Base-by-base conservation (phyloP, 2,888 invertebrate species). In the Mythimna lalbum region DNA sequence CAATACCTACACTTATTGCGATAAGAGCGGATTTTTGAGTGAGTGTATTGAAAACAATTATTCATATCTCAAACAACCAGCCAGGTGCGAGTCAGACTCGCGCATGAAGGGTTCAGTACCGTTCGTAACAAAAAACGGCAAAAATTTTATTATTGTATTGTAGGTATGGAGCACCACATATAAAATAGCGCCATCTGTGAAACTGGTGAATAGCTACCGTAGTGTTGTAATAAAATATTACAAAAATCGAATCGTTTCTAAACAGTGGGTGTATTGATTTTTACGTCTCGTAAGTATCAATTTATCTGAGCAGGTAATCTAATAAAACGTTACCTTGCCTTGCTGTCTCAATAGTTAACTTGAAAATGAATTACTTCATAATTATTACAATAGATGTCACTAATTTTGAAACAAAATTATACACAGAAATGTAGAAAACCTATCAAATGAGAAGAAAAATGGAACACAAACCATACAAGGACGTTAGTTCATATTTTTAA, bases 311-410 rank as follows among this genome's bases (percentile, higher is more conserved):
- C 3, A 27, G 27, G 6, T n/a, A 47, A 7, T 23, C 0, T 14
- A 33, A 6, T 3, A 36, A 36, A 36, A 1, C 9, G 21, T 36
- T 69, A 21, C 1, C 19, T 47, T 4, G 12, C 17, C 49, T 47
- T 4, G 12, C 17, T 49, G 31, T 43, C 31, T 4, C 10, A 9
- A 6, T 43, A 9, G 4, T 7, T 47, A 2, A 4, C 27, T 10
- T 17, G 12, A 6, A 9, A 9, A 5, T 36, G 7, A 12, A 21
- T 6, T 69, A 72, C 17, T 74, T 77, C 59, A 23, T 23, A 53
- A 19, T 31, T 53, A 49, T 55, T 9, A 63, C 63, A 31, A 53
- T 55, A 82, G 82, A 82, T 82, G 82, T 63, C 81, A 61, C 68
- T 69, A 21, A 55, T 12, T 57, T 55, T 10, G 2, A 1, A 43